Evolutionary conservation across 2,113 vertebrate species (phyloP).

Genomic region (Fulmarus glacialis): DNA sequence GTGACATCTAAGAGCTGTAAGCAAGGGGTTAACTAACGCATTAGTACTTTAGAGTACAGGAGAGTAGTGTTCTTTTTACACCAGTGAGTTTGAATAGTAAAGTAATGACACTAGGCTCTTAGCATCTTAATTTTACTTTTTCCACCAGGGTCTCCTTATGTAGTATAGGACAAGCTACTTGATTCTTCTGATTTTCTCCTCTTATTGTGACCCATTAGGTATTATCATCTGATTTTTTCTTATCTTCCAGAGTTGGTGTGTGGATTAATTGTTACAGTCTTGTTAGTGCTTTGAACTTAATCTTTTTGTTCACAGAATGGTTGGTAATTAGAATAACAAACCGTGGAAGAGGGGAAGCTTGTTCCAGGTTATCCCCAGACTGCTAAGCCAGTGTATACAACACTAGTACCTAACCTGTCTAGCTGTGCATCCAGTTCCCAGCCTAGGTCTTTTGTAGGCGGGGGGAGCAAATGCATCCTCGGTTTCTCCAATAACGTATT

Average conservation of each 20-base stretch:
- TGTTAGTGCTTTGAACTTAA: not conserved
- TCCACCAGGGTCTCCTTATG: not conserved
- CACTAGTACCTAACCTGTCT: not conserved
- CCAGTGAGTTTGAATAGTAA: not conserved
- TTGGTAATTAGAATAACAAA: not conserved
- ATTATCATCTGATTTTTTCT: not conserved
- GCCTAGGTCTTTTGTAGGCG: no score
- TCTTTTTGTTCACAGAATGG: not conserved
- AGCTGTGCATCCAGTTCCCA: rapidly evolving
- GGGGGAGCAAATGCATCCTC: not conserved
- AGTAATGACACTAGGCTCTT: not conserved
- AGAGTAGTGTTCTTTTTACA: not conserved
- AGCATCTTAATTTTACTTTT: not conserved
- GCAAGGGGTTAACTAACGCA: not conserved
- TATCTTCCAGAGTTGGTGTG: not conserved
- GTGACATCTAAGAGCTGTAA: not conserved
- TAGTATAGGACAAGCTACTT: not conserved
- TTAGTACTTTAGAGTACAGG: not conserved
- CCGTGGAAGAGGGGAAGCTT: not conserved
- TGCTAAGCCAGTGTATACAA: rapidly evolving
- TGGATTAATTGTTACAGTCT: not conserved
- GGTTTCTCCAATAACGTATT: rapidly evolving
- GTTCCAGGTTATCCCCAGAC: no score
- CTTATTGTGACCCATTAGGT: not conserved
- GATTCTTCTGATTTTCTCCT: not conserved